A percentile compares a stretch with the other conserved stretches of the same genome.
These are phyloP conservation scores for Lepidotrigona ventralis DNA, from an alignment of 1,140 invertebrate genomes.

Conservation along the genomic window DNA sequence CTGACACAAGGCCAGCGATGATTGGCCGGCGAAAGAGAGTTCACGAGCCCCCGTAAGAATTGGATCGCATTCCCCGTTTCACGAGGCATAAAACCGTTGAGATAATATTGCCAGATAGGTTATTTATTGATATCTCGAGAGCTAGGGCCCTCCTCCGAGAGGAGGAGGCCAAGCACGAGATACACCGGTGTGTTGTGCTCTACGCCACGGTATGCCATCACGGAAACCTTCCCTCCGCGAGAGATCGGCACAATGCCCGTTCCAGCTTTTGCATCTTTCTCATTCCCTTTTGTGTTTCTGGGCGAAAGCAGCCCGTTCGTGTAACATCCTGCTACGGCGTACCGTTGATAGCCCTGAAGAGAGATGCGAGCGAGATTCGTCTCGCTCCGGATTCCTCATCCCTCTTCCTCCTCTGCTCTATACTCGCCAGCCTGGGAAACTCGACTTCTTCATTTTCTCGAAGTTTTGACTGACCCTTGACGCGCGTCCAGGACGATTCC, in stretches of 20 bases:
- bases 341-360: constrained; percentile 59
- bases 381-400: constrained; percentile 3
- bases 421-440: too few species aligned
- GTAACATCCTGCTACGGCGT: constrained; percentile 59
- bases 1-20: constrained; percentile 42
- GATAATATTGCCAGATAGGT: constrained; percentile 77
- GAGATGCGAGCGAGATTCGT: constrained; percentile 56
- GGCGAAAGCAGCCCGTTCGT: constrained; percentile 44
- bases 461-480: too few species aligned
- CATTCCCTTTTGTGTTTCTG: constrained; percentile 12
- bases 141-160: constrained; percentile 28
- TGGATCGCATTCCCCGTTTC: constrained; percentile 70
- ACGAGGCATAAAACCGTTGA: constrained; percentile 68
- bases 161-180: constrained; percentile 35
- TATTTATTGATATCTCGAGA: constrained; percentile 74
- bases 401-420: too few species aligned
- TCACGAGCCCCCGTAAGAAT: constrained; percentile 64
- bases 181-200: constrained; percentile 24
- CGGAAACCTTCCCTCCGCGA: constrained; percentile 53
- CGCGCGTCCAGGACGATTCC: too few species aligned
- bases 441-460: too few species aligned
- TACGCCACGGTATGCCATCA: constrained; percentile 59
- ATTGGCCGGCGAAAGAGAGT: constrained; percentile 44
- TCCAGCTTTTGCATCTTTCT: constrained; percentile 31
- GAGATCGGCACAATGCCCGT: constrained; percentile 54